Conservation (phyloP, 2,888 invertebrate genomes). For the Stenoptilia bipunctidactyla region DNA sequence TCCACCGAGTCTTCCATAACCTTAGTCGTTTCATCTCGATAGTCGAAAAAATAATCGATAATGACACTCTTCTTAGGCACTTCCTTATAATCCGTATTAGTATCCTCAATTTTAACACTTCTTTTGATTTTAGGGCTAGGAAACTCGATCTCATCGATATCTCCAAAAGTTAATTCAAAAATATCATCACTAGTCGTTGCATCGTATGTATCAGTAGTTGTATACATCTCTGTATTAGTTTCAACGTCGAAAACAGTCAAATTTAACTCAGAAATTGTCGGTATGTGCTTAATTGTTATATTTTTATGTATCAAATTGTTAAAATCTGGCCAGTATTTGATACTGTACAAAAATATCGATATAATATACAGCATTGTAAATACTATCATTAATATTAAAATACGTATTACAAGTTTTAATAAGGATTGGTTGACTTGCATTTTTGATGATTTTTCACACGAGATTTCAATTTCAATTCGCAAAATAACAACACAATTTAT, state of each 20-base stretch:
- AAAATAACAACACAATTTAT: too few relatives aligned
- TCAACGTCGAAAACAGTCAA: neutral
- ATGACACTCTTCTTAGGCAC: constrained; percentile 23
- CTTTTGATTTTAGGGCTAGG: constrained; percentile 16
- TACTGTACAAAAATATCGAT: constrained; percentile 41
- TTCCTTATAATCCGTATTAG: constrained; percentile 26
- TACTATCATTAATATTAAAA: constrained; percentile 38
- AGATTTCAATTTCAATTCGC: neutral
- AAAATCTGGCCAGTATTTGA: constrained; percentile 51
- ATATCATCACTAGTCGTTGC: constrained; percentile 21
- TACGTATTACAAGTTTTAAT: constrained; percentile 34
- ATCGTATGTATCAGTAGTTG: constrained; percentile 17
- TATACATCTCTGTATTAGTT: constrained; percentile 24
- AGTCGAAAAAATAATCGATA: constrained; percentile 38
- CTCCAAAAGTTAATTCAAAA: constrained; percentile 22
- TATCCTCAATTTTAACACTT: constrained; percentile 18
- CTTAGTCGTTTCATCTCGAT: constrained; percentile 23
- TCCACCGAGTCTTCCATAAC: constrained; percentile 32
- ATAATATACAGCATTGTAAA: constrained; percentile 41
- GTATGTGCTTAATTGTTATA: constrained; percentile 52
- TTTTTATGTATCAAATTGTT: constrained; percentile 52
- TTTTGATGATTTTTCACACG: constrained; percentile 3
- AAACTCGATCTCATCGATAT: constrained; percentile 19
- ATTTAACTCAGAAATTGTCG: constrained; percentile 45
- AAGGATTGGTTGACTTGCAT: constrained; percentile 37